Conservation (phyloP, 1,140 invertebrate species). For the Druon quercuslanigerum region DNA sequence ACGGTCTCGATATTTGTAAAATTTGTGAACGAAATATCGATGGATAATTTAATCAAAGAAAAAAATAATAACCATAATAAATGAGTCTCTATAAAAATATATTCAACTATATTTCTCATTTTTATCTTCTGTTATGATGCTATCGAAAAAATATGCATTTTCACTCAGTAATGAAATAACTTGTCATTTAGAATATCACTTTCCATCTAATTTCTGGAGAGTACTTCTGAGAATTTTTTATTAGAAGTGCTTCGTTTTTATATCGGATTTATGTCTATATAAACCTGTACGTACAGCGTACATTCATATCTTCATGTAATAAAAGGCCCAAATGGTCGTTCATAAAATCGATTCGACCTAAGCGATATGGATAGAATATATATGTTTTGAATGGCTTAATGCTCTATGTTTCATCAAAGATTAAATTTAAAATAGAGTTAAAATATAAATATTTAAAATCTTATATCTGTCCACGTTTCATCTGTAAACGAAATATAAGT, state of each 20-base stretch:
- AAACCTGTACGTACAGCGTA: neutral
- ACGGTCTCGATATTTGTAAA: constrained; percentile 2
- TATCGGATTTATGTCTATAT: neutral
- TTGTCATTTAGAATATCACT: neutral
- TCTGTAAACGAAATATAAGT: too few relatives aligned
- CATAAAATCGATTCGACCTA: constrained; percentile 13
- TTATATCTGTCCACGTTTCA: too few relatives aligned
- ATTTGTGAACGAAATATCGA: constrained; percentile 7
- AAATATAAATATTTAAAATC: too few relatives aligned
- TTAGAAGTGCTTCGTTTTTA: neutral
- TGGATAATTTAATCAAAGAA: neutral
- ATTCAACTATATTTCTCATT: too few relatives aligned
- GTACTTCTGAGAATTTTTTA: neutral
- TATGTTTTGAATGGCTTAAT: neutral
- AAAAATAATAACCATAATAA: too few relatives aligned
- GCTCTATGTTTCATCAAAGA: neutral
- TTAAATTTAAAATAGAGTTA: too few relatives aligned
- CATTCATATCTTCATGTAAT: neutral
- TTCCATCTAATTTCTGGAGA: neutral
- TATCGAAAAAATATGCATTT: too few relatives aligned
- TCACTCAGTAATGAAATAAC: neutral
- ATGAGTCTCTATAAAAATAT: too few relatives aligned
- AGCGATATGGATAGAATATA: constrained; percentile 9
- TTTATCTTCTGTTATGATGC: too few relatives aligned
- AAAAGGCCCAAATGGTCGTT: constrained; percentile 5